Conservation (phyloP, 2,888 invertebrate genomes). For the Neria commutata region DNA sequence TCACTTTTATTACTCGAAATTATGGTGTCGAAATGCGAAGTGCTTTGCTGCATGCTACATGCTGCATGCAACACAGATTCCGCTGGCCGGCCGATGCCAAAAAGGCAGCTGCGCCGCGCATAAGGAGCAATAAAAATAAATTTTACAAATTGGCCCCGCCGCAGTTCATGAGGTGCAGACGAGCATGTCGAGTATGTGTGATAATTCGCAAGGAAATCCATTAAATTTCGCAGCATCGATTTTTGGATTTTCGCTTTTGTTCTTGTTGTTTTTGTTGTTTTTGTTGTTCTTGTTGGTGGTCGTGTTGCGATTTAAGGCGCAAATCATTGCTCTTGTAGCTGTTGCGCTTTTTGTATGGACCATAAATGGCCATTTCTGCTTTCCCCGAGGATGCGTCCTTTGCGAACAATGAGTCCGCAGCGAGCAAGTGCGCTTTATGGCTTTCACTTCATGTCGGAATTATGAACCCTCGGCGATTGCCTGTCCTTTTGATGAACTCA, state of each 20-base stretch:
- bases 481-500: no score
- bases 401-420: no score
- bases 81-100: not conserved
- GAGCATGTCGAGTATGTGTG: slow-evolving; percentile 3
- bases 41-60: no score
- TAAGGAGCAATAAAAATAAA: slow-evolving; percentile 30
- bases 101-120: not conserved
- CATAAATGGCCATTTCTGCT: no score
- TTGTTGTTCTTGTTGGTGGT: not conserved
- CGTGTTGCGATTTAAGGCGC: no score
- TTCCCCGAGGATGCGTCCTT: no score
- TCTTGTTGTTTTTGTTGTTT: not conserved
- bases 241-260: not conserved
- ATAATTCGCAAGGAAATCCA: slow-evolving; percentile 5
- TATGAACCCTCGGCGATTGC: no score
- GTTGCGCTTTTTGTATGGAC: no score
- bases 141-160: slow-evolving; percentile 28
- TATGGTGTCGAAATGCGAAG: slow-evolving; percentile 14
- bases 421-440: no score
- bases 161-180: slow-evolving; percentile 8
- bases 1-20: slow-evolving; percentile 26
- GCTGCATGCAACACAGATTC: no score
- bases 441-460: no score
- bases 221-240: not conserved
- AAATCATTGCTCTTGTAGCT: no score